Evolutionary conservation across 2,797 vertebrate genomes (phyloP).

Genomic region (Anabacerthia variegaticeps): DNA sequence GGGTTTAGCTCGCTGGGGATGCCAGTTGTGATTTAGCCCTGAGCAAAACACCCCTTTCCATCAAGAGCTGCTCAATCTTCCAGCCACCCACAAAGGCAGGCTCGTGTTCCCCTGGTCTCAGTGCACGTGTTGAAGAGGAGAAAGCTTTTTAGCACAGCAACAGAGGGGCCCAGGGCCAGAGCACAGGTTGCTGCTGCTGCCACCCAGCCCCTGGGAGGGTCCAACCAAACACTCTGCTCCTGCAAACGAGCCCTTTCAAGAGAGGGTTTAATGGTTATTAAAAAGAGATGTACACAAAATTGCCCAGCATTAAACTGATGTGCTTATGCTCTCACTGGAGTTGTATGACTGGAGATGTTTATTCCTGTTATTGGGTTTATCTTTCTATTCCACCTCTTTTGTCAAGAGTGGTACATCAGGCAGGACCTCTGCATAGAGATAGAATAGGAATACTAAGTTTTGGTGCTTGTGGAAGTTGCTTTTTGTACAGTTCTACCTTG

Average conservation of each 20-base stretch:
- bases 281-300: not conserved
- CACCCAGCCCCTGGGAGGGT: not conserved
- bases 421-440: not conserved
- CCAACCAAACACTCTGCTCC: rapidly evolving
- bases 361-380: not conserved
- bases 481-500: not conserved
- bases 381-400: not conserved
- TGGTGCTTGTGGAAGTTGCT: not conserved
- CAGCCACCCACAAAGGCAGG: not conserved
- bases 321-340: not conserved
- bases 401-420: rapidly evolving
- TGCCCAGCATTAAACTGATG: not conserved
- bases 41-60: not conserved
- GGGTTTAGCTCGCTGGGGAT: not conserved
- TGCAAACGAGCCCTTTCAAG: not conserved
- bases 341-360: not conserved
- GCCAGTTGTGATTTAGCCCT: not conserved
- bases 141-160: not conserved
- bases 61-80: not conserved
- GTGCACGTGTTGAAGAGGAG: not conserved
- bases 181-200: not conserved
- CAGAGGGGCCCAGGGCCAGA: not conserved
- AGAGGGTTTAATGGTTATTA: not conserved
- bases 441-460: not conserved
- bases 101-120: not conserved